These are phyloP conservation scores for Tichodroma muraria DNA, from an alignment of 2,113 vertebrate genomes.

Conservation along the genomic window DNA sequence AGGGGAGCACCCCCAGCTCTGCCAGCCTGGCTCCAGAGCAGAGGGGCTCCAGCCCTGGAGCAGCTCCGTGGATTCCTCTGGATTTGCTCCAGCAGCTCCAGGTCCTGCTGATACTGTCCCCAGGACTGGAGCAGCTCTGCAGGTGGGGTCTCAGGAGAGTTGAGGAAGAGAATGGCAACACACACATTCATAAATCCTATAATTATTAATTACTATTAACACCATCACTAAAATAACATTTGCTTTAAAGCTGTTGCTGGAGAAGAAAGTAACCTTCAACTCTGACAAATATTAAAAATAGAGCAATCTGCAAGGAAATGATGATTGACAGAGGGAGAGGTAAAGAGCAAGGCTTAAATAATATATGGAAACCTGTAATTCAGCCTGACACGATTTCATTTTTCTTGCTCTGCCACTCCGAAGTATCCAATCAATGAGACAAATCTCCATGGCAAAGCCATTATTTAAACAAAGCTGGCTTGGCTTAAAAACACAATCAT, in stretches of 20 bases:
- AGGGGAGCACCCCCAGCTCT: neutral
- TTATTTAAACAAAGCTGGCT: constrained; percentile 48
- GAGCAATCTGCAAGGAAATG: constrained; percentile 1
- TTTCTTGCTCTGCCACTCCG: constrained; percentile 11
- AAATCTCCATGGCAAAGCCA: constrained; percentile 16
- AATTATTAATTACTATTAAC: constrained; percentile 43
- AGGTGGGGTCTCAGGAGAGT: fast-evolving
- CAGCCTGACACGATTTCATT: constrained; percentile 55
- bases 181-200: neutral
- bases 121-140: neutral
- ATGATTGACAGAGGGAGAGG: constrained; percentile 51
- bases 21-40: neutral
- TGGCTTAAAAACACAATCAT: constrained; percentile 45
- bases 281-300: neutral
- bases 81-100: fast-evolving
- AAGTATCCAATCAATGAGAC: constrained; percentile 53
- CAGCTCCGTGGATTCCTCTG: fast-evolving
- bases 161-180: neutral
- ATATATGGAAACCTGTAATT: constrained; percentile 51
- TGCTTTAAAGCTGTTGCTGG: constrained; percentile 4
- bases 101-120: fast-evolving
- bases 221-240: constrained; percentile 2
- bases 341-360: constrained; percentile 49
- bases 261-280: neutral
- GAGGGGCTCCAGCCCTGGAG: neutral